phyloP scores from a whole-genome alignment of 1,140 invertebrate genomes.

The Gerris buenoi region DNA sequence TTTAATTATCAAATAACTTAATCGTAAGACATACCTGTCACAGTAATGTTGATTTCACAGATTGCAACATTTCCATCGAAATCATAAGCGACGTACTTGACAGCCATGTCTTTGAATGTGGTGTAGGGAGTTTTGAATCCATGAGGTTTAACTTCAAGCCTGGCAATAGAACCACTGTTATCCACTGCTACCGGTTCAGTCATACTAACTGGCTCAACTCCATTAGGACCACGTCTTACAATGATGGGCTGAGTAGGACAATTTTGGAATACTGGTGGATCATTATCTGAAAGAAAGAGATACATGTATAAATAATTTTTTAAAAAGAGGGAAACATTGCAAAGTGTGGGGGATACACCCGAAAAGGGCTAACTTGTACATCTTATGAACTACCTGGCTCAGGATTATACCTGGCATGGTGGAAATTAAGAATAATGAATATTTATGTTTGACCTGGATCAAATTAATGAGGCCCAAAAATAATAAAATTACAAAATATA shows the following conservation, averaged over 20 bases:
- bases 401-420: no score
- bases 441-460: no score
- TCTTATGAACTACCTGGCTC: no score
- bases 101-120: slow-evolving; percentile 79
- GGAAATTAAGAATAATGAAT: no score
- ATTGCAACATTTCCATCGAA: slow-evolving; percentile 94
- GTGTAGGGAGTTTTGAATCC: slow-evolving; percentile 78
- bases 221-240: slow-evolving; percentile 71
- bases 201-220: slow-evolving; percentile 76
- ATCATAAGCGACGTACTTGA: slow-evolving; percentile 91
- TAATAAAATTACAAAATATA: no score
- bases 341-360: no score
- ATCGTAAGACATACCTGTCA: slow-evolving; percentile 53
- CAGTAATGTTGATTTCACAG: slow-evolving; percentile 88
- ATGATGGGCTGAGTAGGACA: slow-evolving; percentile 83
- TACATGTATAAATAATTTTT: no score
- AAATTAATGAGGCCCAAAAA: no score
- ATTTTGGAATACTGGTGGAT: slow-evolving; percentile 89
- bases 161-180: slow-evolving; percentile 84
- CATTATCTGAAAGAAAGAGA: slow-evolving; percentile 50
- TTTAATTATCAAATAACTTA: no score
- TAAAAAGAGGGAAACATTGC: no score
- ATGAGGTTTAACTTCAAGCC: slow-evolving; percentile 77
- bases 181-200: slow-evolving; percentile 82
- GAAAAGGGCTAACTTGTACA: no score